Evolutionary conservation across 2,797 vertebrate genomes (phyloP).

Genomic region (Acridotheres tristis): DNA sequence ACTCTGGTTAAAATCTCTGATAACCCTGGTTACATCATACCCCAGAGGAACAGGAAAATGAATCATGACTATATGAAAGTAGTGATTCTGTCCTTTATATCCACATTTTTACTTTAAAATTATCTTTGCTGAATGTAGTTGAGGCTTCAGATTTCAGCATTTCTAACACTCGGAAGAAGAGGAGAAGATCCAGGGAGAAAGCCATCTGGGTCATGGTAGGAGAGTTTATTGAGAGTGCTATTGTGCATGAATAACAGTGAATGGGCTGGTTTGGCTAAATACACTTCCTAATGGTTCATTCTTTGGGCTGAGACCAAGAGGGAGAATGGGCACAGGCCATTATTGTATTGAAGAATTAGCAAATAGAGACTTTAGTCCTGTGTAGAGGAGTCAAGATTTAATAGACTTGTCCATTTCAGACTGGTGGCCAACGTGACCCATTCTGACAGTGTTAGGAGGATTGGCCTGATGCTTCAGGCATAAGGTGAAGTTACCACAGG

Average conservation of each 20-base stretch:
- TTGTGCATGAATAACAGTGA: not conserved
- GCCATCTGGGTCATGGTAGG: not conserved
- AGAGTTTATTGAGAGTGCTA: not conserved
- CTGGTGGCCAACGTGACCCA: not conserved
- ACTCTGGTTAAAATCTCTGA: not conserved
- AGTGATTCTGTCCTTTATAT: not conserved
- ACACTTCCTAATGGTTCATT: not conserved
- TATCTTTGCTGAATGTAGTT: not conserved
- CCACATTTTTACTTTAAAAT: not conserved
- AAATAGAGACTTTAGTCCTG: not conserved
- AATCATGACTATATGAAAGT: not conserved
- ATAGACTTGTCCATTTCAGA: not conserved
- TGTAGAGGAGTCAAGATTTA: not conserved
- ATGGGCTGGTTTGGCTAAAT: not conserved
- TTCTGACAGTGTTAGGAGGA: not conserved
- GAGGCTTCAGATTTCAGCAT: not conserved
- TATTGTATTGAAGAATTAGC: not conserved
- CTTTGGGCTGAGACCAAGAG: not conserved
- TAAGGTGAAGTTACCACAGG: not conserved
- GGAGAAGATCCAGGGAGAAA: not conserved
- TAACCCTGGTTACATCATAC: not conserved
- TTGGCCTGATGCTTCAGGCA: not conserved
- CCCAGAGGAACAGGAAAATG: not conserved
- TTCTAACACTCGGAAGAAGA: not conserved
- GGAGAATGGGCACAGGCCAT: not conserved